Evolutionary conservation across 92 coral and sea anemone species (phyloP).

Genomic region (Zoanthus solanderi): DNA sequence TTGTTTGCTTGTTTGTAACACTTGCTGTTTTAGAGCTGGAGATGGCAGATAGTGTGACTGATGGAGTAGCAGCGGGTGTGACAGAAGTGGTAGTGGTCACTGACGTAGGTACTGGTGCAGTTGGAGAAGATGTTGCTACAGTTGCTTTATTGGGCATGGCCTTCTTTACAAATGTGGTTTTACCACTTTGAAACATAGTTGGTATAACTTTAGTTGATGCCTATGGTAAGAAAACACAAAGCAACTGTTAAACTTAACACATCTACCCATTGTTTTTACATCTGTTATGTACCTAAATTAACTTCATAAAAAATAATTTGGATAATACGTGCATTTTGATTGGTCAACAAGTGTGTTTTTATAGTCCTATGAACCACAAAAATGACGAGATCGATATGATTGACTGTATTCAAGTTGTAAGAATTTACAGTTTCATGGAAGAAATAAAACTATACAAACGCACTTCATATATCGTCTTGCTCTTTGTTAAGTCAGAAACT

Average conservation of each 20-base stretch:
- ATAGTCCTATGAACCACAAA: too few species aligned
- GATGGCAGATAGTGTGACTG: conserved; percentile 15
- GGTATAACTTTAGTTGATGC: conserved; percentile 68
- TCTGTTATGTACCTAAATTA: too few species aligned
- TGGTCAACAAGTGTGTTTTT: too few species aligned
- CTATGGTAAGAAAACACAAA: conserved; percentile 4
- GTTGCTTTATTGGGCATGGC: conserved; percentile 42
- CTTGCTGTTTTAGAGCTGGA: neutral
- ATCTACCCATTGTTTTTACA: neutral
- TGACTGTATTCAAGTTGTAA: too few species aligned
- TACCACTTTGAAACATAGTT: conserved; percentile 98
- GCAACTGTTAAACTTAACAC: too few species aligned
- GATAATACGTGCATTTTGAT: too few species aligned
- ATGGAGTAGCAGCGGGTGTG: neutral
- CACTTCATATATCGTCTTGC: too few species aligned
- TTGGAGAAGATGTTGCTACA: conserved; percentile 15
- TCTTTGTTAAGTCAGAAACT: too few species aligned
- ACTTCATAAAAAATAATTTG: too few species aligned
- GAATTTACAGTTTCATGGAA: too few species aligned
- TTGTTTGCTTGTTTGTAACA: conserved; percentile 40
- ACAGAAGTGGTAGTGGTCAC: conserved; percentile 29
- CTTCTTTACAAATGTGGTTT: conserved; percentile 85
- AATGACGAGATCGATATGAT: too few species aligned
- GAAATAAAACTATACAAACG: too few species aligned
- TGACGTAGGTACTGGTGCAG: conserved; percentile 17